Base-by-base conservation (phyloP, 2,113 vertebrate species). In the Notothenia coriiceps region DNA sequence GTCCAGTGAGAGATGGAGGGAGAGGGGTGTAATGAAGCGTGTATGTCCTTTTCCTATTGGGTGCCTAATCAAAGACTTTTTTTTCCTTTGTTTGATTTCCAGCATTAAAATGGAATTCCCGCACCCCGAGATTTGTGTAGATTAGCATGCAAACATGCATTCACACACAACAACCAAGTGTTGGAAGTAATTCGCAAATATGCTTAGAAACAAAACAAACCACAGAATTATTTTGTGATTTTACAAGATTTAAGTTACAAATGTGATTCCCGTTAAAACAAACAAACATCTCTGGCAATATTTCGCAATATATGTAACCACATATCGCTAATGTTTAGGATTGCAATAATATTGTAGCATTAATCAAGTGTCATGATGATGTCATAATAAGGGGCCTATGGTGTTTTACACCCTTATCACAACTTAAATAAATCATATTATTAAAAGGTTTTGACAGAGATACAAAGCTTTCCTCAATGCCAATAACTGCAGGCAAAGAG, bases 1-100 rank as follows among this genome's bases (percentile, higher is more conserved):
- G 44, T 83, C 44, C 74, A 51, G 15, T 63, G 46, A 85, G 61
- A 46, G 65, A 77, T 77, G 71, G 56, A 54, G 25, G 22, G n/a
- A 22, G 22, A 14, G 29, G 22, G 44, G 76, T 47, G 29, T 80
- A 63, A 43, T 17, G 18, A 14, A 2, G 25, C 5, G n/a, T 33
- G 60, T 46, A 50, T 76, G 63, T 70, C 17, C 68, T 25, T 74
- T 66, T 70, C 5, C 14, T 52, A 20, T 70, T 73, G 20, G 40
- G 7, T 66, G 20, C 52, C 22, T 71, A 55, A 33, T 64, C 46
- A 61, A 51, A 56, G 10, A 61, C 35, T 85, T 64, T 51, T 4
- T 74, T 33, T 3, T 25, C 15, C 44, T 3, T 22, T 64, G 9
- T 66, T 72, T 63, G 40, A 55, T 74, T 77, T 44, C 10, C 6